Evolutionary conservation across 64 coral and sea anemone species (phyloP), one percentile per base, ranked within the genome.

Genomic region (Pocillopora damicornis): DNA sequence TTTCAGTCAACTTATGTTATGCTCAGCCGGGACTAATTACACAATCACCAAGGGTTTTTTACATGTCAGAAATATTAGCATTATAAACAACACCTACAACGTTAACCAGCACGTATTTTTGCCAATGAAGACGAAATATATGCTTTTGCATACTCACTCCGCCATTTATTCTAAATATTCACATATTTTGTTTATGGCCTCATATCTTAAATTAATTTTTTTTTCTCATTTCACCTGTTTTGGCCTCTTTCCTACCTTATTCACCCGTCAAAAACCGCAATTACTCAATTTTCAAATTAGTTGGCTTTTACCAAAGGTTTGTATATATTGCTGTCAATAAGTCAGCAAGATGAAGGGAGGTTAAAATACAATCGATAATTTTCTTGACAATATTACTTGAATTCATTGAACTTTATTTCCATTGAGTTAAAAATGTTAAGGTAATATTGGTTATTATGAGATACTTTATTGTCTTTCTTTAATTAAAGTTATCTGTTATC

Each of bases 231-330:
- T 71, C 67, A 71, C 67, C 67, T 71, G 67, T 71, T 23, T 71
- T 3, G n/a, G 67, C n/a, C 25, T 11, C 8, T 23, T 22, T 30
- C 11, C 25, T 71, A 23, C 18, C 67, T 6, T 23, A 71, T 23
- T n/a, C 8, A 20, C 25, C 25, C n/a, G 67, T 71, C 67, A n/a
- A 71, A 67, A 42, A 35, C 36, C 37, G 42, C 36, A 83, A 64
- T 67, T 8, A 68, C 45, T 83, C 62, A 67, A 64, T 83, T 35
- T 71, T 71, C 67, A 71, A 71, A 71, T 71, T 71, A 71, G 67
- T 38, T 9, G n/a, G 37, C 30, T 66, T 26, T 38, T 68, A 17
- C 4, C 30, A 9, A 83, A 83, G n/a, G 11, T 25, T 66, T 83
- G 80, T 83, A 83, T 66, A 83, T 37, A 67, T 38, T 36, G 10